Base-by-base conservation (phyloP, 2,888 invertebrate species). In the Ernsta delagoae region DNA sequence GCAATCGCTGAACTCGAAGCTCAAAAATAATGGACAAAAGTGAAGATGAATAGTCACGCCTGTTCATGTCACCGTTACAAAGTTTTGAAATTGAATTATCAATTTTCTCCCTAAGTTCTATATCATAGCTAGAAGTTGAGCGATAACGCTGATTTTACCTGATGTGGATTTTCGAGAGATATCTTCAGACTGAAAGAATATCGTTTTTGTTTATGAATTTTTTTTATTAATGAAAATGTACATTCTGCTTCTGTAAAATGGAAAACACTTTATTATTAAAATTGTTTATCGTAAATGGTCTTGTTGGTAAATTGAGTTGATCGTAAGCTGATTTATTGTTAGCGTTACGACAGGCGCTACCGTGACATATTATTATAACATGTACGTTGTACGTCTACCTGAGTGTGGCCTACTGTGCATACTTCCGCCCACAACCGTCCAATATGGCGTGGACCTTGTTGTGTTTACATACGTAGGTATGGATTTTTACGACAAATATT, bases 381-480 rank as follows among this genome's bases (percentile, higher is more conserved):
- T 24, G 48, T 41, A n/a, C n/a, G n/a, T n/a, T n/a, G n/a, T n/a
- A 45, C 41, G 59, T 59, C 41, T 66, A 59, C 50, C 56, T 65
- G 65, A 64, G 43, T 50, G 43, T 50, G 61, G 48, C 50, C 24
- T 24, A 24, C 71, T 75, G 82, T 80, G 84, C 83, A 83, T 79
- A 79, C 83, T 89, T 89, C 90, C 92, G 89, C 92, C 91, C 89
- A 91, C 90, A 64, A 71, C 48, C 72, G 74, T 79, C 83, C 63
- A 83, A 87, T 87, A 89, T 78, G 88, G 90, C 77, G 77, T 78
- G 83, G 83, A 81, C 90, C 90, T 91, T 88, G 89, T 83, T 83
- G 83, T 79, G 75, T 72, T 80, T 79, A 36, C 56, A 75, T 83
- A 83, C 79, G 84, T 86, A 83, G 85, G 83, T 83, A 85, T 80